phyloP scores from a whole-genome alignment of 92 coral and sea anemone genomes.

The Muricea muricata region DNA sequence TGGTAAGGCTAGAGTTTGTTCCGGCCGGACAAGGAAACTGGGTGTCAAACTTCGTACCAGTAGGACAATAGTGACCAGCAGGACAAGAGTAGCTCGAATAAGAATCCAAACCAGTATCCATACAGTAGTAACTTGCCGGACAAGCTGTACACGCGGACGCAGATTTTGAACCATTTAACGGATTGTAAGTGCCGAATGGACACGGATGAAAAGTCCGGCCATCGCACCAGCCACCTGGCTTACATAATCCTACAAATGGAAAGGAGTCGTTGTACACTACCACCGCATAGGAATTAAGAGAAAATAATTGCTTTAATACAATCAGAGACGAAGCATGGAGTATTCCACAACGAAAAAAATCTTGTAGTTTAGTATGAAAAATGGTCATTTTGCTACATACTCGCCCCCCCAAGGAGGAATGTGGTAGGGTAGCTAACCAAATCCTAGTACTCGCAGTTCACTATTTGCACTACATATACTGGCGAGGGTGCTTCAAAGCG shows the following conservation, averaged over 20 bases:
- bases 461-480: too few relatives aligned
- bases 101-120: conserved; percentile 77
- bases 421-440: too few relatives aligned
- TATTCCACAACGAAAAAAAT: too few relatives aligned
- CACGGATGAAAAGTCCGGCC: conserved; percentile 88
- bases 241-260: conserved; percentile 74
- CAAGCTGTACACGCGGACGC: conserved; percentile 73
- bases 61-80: conserved; percentile 92
- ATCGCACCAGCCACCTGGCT: conserved; percentile 96
- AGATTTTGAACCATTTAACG: conserved; percentile 74
- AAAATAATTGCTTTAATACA: too few relatives aligned
- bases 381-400: too few relatives aligned
- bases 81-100: conserved; percentile 74
- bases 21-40: conserved; percentile 99
- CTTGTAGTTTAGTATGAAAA: too few relatives aligned
- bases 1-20: conserved; percentile 77
- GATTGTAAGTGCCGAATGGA: conserved; percentile 89
- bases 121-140: conserved; percentile 90
- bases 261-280: not conserved
- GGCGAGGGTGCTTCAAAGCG: too few relatives aligned
- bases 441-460: too few relatives aligned
- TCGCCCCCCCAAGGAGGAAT: too few relatives aligned
- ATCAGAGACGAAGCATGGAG: too few relatives aligned
- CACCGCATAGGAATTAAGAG: too few relatives aligned
- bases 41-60: conserved; percentile 81